Evolutionary conservation across 2,113 vertebrate species (phyloP).

Genomic region (Lampris megalopsis): DNA sequence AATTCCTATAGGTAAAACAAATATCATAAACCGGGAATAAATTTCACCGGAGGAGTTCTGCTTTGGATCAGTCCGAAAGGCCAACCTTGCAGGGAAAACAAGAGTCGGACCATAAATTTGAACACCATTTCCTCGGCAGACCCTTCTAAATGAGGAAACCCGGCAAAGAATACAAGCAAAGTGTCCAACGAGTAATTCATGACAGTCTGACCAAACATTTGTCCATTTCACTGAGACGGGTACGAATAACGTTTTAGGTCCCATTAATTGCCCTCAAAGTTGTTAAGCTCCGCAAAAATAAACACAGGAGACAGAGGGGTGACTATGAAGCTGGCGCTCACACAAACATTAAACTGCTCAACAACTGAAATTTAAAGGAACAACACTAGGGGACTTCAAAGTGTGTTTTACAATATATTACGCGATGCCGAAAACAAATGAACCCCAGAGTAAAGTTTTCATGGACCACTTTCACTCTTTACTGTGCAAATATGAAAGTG

Average conservation of each 20-base stretch:
- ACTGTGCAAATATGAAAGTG: conserved; percentile 5
- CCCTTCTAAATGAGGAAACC: conserved; percentile 47
- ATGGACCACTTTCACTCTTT: neutral
- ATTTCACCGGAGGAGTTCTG: conserved; percentile 73
- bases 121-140: conserved; percentile 65
- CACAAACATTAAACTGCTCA: neutral
- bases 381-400: neutral
- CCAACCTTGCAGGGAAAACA: conserved; percentile 67
- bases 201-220: conserved; percentile 41
- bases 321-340: conserved; percentile 16
- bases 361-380: neutral
- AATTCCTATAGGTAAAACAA: conserved; percentile 80
- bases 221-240: conserved; percentile 62
- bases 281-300: conserved; percentile 63
- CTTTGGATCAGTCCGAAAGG: conserved; percentile 75
- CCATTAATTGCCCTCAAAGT: conserved; percentile 50
- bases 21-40: conserved; percentile 74
- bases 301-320: conserved; percentile 43
- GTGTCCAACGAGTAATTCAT: conserved; percentile 74
- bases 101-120: conserved; percentile 75
- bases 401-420: neutral
- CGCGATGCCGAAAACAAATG: conserved; percentile 11
- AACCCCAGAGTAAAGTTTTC: conserved; percentile 10
- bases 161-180: conserved; percentile 69
- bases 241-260: conserved; percentile 55